Conservation (phyloP, 2,113 vertebrate genomes). For the Sinocyclocheilus grahami region DNA sequence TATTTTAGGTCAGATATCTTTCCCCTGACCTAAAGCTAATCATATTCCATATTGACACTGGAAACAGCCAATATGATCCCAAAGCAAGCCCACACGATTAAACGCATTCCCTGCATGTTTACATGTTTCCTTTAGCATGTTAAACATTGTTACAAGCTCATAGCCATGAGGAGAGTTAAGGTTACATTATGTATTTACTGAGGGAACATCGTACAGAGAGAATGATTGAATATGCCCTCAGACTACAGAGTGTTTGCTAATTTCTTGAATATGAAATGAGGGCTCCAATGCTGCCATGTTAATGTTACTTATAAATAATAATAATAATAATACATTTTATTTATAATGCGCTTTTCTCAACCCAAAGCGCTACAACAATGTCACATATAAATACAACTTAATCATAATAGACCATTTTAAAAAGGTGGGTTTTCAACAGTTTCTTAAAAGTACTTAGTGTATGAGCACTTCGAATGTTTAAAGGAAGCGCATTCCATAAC, state of each 20-base stretch:
- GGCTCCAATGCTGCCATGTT: background rate
- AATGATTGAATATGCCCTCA: background rate
- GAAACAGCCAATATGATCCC: conserved; percentile 1
- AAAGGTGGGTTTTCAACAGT: too few species aligned
- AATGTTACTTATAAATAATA: background rate
- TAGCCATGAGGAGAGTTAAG: background rate
- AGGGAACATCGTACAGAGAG: background rate
- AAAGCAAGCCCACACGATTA: background rate
- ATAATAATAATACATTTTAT: background rate
- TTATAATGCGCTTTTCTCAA: too few species aligned
- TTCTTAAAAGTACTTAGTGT: too few species aligned
- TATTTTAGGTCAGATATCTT: background rate
- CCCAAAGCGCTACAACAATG: too few species aligned
- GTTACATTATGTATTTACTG: background rate
- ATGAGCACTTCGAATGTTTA: too few species aligned
- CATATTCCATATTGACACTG: background rate
- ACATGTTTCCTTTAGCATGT: background rate
- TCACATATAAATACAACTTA: too few species aligned
- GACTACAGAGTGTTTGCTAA: background rate
- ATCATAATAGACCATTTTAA: too few species aligned
- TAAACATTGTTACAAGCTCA: background rate
- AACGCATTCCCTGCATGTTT: background rate
- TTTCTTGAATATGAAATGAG: background rate
- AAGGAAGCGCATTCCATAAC: too few species aligned
- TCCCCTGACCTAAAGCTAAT: background rate